Evolutionary conservation across 2,888 invertebrate genomes (phyloP).

Genomic region (Eudemis profundana): DNA sequence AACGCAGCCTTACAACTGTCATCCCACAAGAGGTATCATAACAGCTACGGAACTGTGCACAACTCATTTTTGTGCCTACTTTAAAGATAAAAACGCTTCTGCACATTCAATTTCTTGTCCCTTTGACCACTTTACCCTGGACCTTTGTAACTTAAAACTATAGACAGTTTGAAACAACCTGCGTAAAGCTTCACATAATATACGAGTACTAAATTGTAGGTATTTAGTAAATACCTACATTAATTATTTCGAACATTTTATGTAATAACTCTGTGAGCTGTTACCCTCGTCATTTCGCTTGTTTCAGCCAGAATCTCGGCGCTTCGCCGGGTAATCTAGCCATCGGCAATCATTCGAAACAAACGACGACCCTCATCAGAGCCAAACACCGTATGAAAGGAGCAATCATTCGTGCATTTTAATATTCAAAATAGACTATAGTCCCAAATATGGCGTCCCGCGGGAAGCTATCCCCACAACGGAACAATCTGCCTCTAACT

Average conservation of each 20-base stretch:
- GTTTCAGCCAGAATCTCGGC: constrained; percentile 1
- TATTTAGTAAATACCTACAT: too few species aligned
- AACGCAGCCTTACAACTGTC: too few species aligned
- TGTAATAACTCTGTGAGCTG: constrained; percentile 10
- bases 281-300: constrained; percentile 23
- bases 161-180: too few species aligned
- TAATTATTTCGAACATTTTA: not conserved
- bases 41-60: too few species aligned
- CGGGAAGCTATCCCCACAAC: constrained; percentile 50
- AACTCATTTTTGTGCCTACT: too few species aligned
- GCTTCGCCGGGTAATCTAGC: constrained; percentile 8
- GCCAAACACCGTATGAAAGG: constrained; percentile 50
- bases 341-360: constrained; percentile 31
- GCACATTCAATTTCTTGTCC: too few species aligned
- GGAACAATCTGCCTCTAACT: constrained; percentile 65
- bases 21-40: too few species aligned
- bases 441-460: constrained; percentile 49
- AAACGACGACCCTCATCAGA: constrained; percentile 50
- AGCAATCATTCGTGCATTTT: constrained; percentile 49
- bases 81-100: too few species aligned
- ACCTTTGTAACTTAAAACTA: too few species aligned
- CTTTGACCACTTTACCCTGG: too few species aligned
- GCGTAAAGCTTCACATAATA: too few species aligned
- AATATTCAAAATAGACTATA: constrained; percentile 51
- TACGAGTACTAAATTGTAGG: too few species aligned